Conservation (phyloP, 2,113 vertebrate genomes). For the Panthera uncia region DNA sequence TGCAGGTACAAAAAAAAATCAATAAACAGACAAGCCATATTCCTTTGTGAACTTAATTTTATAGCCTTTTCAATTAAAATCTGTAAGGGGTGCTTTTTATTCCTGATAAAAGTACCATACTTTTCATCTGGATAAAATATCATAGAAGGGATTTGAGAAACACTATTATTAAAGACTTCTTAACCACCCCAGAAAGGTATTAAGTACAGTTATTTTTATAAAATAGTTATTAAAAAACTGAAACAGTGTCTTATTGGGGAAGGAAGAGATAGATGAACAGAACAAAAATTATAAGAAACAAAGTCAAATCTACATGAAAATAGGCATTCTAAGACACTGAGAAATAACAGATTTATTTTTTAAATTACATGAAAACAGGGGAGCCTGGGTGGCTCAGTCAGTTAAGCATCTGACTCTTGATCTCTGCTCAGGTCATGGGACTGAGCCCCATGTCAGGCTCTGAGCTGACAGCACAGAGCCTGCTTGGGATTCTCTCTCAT, state of each 20-base stretch:
- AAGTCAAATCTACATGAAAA: not conserved
- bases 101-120: not conserved
- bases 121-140: not conserved
- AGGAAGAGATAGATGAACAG: not conserved
- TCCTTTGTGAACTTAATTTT: not conserved
- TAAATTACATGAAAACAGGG: not conserved
- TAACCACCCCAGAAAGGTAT: not conserved
- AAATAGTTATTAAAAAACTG: not conserved
- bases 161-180: not conserved
- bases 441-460: no score
- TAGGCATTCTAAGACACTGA: not conserved
- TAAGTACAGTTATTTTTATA: not conserved
- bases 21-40: not conserved
- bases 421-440: no score
- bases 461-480: no score
- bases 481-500: no score
- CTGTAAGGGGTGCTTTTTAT: not conserved
- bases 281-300: not conserved
- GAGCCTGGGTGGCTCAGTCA: no score
- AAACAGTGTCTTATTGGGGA: not conserved
- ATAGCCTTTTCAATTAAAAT: not conserved
- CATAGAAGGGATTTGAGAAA: not conserved
- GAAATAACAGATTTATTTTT: not conserved
- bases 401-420: no score
- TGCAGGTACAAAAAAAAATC: not conserved